These are phyloP conservation scores for Decapterus maruadsi DNA, from an alignment of 2,797 vertebrate species.

Conservation along the genomic window DNA sequence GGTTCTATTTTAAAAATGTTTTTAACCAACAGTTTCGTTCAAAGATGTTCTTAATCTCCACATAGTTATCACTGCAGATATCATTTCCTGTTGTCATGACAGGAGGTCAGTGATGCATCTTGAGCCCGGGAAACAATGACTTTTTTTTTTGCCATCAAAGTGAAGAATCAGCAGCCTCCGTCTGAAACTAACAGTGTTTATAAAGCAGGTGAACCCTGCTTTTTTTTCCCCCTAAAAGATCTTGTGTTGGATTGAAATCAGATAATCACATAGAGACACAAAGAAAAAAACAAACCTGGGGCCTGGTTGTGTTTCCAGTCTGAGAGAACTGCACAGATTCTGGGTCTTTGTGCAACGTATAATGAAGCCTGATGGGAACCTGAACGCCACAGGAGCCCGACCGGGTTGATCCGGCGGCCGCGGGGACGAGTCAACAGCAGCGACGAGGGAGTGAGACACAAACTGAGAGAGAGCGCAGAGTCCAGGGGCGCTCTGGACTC, in stretches of 20 bases:
- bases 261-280: conserved; percentile 13
- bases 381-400: not conserved
- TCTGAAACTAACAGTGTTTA: not conserved
- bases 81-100: not conserved
- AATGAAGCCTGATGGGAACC: not conserved
- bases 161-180: not conserved
- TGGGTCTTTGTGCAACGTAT: conserved; percentile 12
- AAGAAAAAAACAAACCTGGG: conserved; percentile 14
- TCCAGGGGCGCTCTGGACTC: conserved; percentile 21
- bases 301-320: not conserved
- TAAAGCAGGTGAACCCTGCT: not conserved
- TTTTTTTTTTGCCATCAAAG: not conserved
- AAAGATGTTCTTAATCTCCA: not conserved
- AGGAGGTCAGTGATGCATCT: too few species aligned
- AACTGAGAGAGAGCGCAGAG: conserved; percentile 26
- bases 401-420: not conserved
- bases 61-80: not conserved
- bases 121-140: too few species aligned
- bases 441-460: not conserved
- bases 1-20: not conserved
- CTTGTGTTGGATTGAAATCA: conserved; percentile 12
- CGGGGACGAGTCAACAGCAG: not conserved
- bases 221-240: not conserved
- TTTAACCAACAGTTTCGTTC: not conserved
- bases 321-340: not conserved